A percentile compares a stretch with the other conserved stretches of the same genome.
Evolutionary conservation across 2,888 invertebrate genomes (phyloP).

Genomic region (Sinotaia quadrata): DNA sequence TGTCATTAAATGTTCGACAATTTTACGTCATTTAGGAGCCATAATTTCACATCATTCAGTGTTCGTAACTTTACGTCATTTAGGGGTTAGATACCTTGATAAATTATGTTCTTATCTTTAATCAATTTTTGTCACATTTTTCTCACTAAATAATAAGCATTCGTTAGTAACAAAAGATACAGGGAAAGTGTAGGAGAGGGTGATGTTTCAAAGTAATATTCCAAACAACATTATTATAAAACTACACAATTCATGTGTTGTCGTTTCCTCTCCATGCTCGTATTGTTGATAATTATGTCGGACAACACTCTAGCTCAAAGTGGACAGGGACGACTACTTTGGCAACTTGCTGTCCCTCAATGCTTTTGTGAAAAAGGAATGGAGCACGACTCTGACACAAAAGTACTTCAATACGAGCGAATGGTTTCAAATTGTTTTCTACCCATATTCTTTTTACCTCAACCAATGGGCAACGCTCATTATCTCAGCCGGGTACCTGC

Average conservation of each 20-base stretch:
- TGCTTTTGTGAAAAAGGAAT: constrained; percentile 70
- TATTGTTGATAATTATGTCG: neutral
- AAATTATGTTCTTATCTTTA: too few relatives aligned
- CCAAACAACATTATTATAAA: too few relatives aligned
- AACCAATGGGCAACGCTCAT: constrained; percentile 64
- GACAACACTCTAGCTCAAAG: constrained; percentile 74
- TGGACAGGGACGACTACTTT: constrained; percentile 75
- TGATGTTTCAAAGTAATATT: too few relatives aligned
- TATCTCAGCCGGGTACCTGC: constrained; percentile 62
- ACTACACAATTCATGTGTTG: too few relatives aligned
- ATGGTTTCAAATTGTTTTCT: constrained; percentile 54
- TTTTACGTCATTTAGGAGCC: too few relatives aligned
- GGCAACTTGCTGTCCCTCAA: constrained; percentile 74
- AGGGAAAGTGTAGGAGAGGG: neutral
- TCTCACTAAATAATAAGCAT: too few relatives aligned
- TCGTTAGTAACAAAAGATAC: too few relatives aligned
- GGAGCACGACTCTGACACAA: constrained; percentile 47
- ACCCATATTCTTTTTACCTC: constrained; percentile 48
- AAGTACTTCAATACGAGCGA: constrained; percentile 38
- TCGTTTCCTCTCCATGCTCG: neutral
- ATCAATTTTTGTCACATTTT: too few relatives aligned
- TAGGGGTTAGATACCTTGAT: too few relatives aligned
- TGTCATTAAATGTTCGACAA: too few relatives aligned
- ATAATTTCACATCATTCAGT: too few relatives aligned
- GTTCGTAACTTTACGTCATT: too few relatives aligned